A percentile compares a stretch with the other conserved stretches of the same genome.
phyloP scores from a whole-genome alignment of 2,797 vertebrate genomes.

The Clarias pachynema region DNA sequence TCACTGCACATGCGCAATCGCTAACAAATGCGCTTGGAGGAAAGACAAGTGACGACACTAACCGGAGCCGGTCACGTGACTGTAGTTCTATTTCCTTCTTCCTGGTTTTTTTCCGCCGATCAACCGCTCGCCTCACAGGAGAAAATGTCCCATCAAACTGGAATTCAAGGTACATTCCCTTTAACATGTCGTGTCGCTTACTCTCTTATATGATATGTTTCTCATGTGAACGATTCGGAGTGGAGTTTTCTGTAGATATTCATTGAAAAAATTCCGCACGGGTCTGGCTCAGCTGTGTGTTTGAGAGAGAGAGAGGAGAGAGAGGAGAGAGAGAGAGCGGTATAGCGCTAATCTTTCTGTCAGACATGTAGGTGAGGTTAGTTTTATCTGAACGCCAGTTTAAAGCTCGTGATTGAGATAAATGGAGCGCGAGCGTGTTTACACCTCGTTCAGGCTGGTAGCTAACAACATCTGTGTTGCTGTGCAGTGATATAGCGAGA shows the following conservation, averaged over 20 bases:
- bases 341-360: no score
- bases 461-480: not conserved
- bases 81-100: conserved; percentile 59
- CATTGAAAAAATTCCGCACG: not conserved
- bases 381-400: not conserved
- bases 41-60: conserved; percentile 34
- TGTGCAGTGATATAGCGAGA: conserved; percentile 2
- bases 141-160: conserved; percentile 95
- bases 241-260: not conserved
- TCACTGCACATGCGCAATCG: conserved; percentile 40
- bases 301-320: not conserved
- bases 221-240: not conserved
- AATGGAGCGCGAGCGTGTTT: not conserved
- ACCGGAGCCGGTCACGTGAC: conserved; percentile 46
- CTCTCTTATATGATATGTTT: not conserved
- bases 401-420: not conserved
- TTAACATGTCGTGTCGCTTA: not conserved
- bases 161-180: conserved; percentile 85
- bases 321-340: not conserved
- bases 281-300: not conserved
- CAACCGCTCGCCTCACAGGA: conserved; percentile 65
- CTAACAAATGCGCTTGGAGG: conserved; percentile 37
- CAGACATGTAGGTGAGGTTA: not conserved
- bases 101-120: conserved; percentile 59
- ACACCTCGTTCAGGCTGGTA: not conserved